Base-by-base conservation (phyloP, 2,113 vertebrate species). In the Nycticryphes semicollaris region DNA sequence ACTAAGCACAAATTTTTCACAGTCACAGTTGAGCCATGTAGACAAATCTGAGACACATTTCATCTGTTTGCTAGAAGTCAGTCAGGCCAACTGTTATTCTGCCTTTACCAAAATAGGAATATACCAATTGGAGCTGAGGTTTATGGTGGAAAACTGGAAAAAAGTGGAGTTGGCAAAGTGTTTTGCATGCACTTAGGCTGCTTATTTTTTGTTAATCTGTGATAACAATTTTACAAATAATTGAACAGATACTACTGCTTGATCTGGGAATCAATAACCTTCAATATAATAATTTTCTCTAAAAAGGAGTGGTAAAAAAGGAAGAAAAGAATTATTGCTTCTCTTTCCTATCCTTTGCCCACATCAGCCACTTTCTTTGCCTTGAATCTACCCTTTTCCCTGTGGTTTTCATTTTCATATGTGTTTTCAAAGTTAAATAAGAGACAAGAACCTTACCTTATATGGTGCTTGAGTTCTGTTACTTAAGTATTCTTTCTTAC, bases 61-160 rank as follows among this genome's bases (percentile, higher is more conserved):
- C 14, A 39, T 94, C 69, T 94, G 33, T 67, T 96, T 97, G 84
- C 74, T 96, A 67, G 37, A 96, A 93, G 28, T 56, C 39, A 73
- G 75, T 81, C 31, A 85, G 45, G 45, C 62, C 43, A 90, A 16
- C 45, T 66, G 45, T 86, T 97, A 56, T 51, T 87, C 73, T 63
- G 31, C 19, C n/a, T 60, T 69, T 87, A 87, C 68, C 90, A 75
- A 96, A 93, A 89, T 76, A 43, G 37, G 57, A 50, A 59, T 85
- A 31, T 41, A 35, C 77, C 64, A 66, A 31, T 35, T 48, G 22
- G 47, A 93, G 45, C 23, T 43, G 59, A 89, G 30, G 30, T 72
- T 57, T 82, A 10, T 57, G 35, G 56, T 89, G 18, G 63, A 74
- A 85, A 88, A 59, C 43, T 54, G 28, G 48, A 70, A 80, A 57